These are phyloP conservation scores for Syrmaticus mikado DNA, from an alignment of 2,113 vertebrate species.

Conservation along the genomic window DNA sequence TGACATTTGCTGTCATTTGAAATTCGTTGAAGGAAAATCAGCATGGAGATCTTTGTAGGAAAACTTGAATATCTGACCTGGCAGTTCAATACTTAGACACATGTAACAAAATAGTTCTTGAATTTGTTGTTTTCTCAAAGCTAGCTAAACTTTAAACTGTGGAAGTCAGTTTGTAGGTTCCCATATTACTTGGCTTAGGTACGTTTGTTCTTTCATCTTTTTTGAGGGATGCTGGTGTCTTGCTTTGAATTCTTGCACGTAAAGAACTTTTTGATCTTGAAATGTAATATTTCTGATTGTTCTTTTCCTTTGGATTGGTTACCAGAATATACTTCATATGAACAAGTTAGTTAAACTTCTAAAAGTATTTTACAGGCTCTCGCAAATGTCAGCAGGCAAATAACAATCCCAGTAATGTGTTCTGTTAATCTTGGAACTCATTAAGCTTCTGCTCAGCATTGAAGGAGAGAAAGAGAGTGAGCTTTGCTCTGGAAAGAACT, in stretches of 20 bases:
- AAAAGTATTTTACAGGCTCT: background rate
- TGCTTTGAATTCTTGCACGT: background rate
- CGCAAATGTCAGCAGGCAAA: background rate
- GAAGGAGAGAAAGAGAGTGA: background rate
- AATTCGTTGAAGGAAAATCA: background rate
- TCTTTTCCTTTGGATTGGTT: background rate
- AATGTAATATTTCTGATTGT: background rate
- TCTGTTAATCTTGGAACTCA: background rate
- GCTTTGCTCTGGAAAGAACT: background rate
- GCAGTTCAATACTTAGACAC: background rate
- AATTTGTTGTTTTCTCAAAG: background rate
- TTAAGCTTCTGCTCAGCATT: background rate
- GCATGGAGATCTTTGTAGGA: background rate
- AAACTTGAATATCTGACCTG: background rate
- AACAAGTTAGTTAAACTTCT: slow-evolving; percentile 15
- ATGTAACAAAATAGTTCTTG: background rate
- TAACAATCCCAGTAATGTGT: background rate
- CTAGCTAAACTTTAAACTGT: background rate
- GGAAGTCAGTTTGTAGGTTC: background rate
- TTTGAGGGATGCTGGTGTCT: background rate
- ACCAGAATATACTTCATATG: background rate
- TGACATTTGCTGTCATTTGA: background rate
- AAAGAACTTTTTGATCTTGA: background rate
- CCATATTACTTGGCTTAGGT: background rate
- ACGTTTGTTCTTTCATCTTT: background rate